phyloP scores from a whole-genome alignment of 1,140 invertebrate species.

The Stegodyphus dumicola region DNA sequence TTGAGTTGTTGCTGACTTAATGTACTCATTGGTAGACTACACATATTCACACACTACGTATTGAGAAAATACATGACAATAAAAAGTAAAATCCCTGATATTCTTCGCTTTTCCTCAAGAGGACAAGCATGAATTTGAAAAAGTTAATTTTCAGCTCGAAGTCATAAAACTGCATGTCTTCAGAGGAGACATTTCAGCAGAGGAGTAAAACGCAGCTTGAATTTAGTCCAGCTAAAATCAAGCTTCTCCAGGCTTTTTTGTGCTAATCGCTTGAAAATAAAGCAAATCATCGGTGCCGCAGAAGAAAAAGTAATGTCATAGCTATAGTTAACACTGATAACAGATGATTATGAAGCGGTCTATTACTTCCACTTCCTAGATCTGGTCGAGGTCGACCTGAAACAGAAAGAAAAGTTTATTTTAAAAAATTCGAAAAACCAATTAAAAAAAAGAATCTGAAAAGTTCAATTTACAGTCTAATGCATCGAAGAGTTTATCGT shows the following conservation, averaged over 20 bases:
- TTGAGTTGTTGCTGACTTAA: too few relatives aligned
- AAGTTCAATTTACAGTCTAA: too few relatives aligned
- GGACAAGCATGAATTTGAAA: background rate
- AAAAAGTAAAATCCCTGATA: too few relatives aligned
- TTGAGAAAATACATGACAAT: too few relatives aligned
- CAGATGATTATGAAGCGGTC: background rate
- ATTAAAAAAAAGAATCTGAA: too few relatives aligned
- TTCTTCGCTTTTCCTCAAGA: too few relatives aligned
- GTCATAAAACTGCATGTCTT: background rate
- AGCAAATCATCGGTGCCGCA: constrained; percentile 15
- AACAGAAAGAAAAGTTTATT: background rate
- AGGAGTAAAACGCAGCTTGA: background rate
- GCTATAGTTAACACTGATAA: background rate
- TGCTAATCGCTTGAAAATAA: too few relatives aligned
- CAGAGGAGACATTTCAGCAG: background rate
- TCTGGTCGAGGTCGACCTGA: constrained; percentile 49
- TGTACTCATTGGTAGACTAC: too few relatives aligned
- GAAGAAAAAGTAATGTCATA: background rate
- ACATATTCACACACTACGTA: too few relatives aligned
- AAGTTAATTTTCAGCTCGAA: background rate
- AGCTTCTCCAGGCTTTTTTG: background rate
- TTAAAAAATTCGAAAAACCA: background rate
- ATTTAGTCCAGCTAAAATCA: constrained; percentile 54
- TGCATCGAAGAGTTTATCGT: too few relatives aligned
- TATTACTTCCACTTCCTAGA: background rate